phyloP scores from a whole-genome alignment of 2,113 vertebrate species.

The Paracanthobrama guichenoti region DNA sequence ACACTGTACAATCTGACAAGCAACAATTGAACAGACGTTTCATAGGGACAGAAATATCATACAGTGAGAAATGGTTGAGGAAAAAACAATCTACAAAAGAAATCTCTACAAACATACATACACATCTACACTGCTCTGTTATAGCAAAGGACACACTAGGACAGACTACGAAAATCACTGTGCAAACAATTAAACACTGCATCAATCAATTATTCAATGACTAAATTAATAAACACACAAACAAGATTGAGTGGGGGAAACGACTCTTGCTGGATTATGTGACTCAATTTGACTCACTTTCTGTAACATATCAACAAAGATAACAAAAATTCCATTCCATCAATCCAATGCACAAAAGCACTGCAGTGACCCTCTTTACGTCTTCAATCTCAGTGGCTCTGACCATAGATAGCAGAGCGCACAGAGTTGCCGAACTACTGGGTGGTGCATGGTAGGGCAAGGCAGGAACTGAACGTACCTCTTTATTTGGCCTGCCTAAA shows the following conservation, averaged over 20 bases:
- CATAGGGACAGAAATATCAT: not conserved
- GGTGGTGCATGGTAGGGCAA: conserved; percentile 41
- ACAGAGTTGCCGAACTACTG: conserved; percentile 53
- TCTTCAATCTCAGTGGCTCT: conserved; percentile 24
- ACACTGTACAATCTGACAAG: not conserved
- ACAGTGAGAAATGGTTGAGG: not conserved
- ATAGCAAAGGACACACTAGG: not conserved
- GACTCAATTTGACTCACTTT: not conserved
- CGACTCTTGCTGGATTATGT: not conserved
- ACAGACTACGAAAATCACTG: conserved; percentile 3
- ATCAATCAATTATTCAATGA: conserved; percentile 28
- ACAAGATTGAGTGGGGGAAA: conserved; percentile 10
- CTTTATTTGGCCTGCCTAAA: conserved; percentile 60
- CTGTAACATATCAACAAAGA: not conserved
- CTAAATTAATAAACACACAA: conserved; percentile 32
- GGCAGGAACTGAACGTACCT: conserved; percentile 42
- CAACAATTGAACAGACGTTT: not conserved
- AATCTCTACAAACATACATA: not conserved
- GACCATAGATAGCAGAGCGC: conserved; percentile 69
- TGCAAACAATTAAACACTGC: conserved; percentile 3
- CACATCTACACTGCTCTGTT: not conserved
- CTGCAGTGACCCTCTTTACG: not conserved
- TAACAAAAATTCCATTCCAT: conserved; percentile 1
- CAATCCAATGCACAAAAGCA: conserved; percentile 9
- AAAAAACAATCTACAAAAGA: not conserved